phyloP scores from a whole-genome alignment of 1,140 invertebrate species.

The Portunus trituberculatus region DNA sequence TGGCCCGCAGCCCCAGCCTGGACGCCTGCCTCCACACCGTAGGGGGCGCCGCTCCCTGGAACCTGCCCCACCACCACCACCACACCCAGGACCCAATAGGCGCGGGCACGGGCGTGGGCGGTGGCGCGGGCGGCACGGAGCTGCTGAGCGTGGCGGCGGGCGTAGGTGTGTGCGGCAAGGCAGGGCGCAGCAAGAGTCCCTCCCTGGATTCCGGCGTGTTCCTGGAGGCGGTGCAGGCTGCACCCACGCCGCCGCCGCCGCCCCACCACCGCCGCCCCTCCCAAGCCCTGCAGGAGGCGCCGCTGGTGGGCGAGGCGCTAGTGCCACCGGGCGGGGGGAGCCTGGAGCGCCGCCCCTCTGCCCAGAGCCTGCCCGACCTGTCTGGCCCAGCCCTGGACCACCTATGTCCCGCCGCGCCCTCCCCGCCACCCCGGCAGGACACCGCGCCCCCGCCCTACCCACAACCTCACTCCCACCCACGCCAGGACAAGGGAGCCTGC shows the following conservation, averaged over 20 bases:
- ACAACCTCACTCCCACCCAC: not conserved
- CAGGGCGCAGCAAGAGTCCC: conserved; percentile 63
- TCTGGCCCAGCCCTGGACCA: conserved; percentile 63
- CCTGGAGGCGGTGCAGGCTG: conserved; percentile 56
- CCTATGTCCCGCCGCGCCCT: conserved; percentile 54
- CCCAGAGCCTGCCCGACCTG: conserved; percentile 63
- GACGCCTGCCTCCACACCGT: conserved; percentile 38
- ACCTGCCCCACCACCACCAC: not conserved
- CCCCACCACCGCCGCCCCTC: not conserved
- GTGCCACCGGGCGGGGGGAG: not conserved
- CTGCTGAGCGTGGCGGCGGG: too few species aligned
- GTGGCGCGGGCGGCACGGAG: not conserved
- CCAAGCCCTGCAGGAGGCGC: not conserved
- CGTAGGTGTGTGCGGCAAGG: conserved; percentile 10
- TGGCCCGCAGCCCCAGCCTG: conserved; percentile 18
- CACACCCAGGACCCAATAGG: not conserved
- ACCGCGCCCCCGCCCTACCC: not conserved
- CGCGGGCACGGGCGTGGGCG: not conserved
- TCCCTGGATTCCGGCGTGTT: conserved; percentile 65
- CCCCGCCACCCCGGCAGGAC: not conserved
- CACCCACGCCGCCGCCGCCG: not conserved
- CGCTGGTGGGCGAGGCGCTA: not conserved
- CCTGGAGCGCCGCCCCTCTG: conserved; percentile 55
- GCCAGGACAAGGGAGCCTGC: not conserved
- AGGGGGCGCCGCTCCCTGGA: not conserved